Base-by-base conservation (phyloP, 1,140 invertebrate species). In the Drosophila lacertosa region DNA sequence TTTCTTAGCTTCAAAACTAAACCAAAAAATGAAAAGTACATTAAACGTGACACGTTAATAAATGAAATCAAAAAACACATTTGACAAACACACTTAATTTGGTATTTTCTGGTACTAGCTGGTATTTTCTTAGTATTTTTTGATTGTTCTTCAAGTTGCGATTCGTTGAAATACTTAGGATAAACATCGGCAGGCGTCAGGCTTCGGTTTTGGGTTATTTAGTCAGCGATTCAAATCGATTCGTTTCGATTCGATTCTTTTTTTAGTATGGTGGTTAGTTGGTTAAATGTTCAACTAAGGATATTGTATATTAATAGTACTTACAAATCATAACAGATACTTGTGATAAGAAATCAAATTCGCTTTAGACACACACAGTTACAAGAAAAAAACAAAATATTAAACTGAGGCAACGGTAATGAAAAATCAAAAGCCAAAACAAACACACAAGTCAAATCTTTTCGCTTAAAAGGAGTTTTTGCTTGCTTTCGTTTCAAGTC, bases 181-280 rank as follows among this genome's bases (percentile, higher is more conserved):
- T 48, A 57, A 44, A 58, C 51, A 59, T 59, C 51, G 53, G 44
- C 50, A 57, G 45, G 47, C 72, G 47, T 76, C 67, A 76, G 78
- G 60, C 80, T 58, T 72, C 69, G 58, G 58, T 15, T 18, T 60
- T 13, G 33, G 55, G 33, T 18, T 59, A 18, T n/a, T 50, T 24
- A 60, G 39, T 26, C 42, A 44, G 60, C 55, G 57, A 48, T 62
- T 57, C 53, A 32, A n/a, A n/a, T n/a, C n/a, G n/a, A n/a, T n/a
- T n/a, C n/a, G n/a, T n/a, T n/a, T n/a, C n/a, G n/a, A n/a, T n/a
- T n/a, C n/a, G n/a, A n/a, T 50, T 29, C 54, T 37, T 47, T 74
- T 86, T 88, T 89, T 84, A 89, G 79, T 89, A 89, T 84, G 66
- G 84, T 84, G 66, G 84, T 84, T 83, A 84, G 84, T 89, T 86